Evolutionary conservation across 2,113 vertebrate genomes (phyloP).

Genomic region (Plecotus auritus): DNA sequence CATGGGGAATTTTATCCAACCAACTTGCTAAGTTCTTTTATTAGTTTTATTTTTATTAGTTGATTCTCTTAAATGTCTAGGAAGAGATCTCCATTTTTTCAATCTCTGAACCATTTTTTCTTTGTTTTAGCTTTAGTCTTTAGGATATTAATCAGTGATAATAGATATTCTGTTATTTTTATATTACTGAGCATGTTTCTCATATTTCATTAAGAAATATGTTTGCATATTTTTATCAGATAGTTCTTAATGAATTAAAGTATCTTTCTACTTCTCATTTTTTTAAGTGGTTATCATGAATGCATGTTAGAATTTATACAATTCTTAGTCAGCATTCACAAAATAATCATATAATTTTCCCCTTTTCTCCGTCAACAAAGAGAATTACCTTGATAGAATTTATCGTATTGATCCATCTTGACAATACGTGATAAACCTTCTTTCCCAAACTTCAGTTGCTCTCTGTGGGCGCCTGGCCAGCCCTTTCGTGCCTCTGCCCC

Average conservation of each 20-base stretch:
- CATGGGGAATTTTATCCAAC: not conserved
- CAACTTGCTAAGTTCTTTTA: not conserved
- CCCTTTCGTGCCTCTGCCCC: too few species aligned
- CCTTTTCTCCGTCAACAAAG: not conserved
- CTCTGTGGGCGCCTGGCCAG: too few species aligned
- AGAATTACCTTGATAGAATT: not conserved
- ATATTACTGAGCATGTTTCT: not conserved
- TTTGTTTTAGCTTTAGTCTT: not conserved
- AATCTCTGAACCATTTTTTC: not conserved
- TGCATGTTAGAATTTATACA: not conserved
- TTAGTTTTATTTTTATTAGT: not conserved
- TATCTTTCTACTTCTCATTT: not conserved
- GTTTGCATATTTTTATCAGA: not conserved
- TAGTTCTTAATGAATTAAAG: not conserved
- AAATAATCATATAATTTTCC: not conserved
- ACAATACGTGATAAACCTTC: not conserved
- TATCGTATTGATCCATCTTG: not conserved
- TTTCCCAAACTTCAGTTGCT: not conserved
- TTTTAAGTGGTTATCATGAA: not conserved
- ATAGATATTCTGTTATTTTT: not conserved
- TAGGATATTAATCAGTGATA: not conserved
- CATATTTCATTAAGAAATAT: constrained; percentile 6
- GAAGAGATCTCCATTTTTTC: not conserved
- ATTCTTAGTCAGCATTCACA: not conserved
- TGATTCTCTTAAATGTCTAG: not conserved